Evolutionary conservation across 2,113 vertebrate genomes (phyloP), one percentile per base, ranked within the genome.

Genomic region (Dermatemys mawii): DNA sequence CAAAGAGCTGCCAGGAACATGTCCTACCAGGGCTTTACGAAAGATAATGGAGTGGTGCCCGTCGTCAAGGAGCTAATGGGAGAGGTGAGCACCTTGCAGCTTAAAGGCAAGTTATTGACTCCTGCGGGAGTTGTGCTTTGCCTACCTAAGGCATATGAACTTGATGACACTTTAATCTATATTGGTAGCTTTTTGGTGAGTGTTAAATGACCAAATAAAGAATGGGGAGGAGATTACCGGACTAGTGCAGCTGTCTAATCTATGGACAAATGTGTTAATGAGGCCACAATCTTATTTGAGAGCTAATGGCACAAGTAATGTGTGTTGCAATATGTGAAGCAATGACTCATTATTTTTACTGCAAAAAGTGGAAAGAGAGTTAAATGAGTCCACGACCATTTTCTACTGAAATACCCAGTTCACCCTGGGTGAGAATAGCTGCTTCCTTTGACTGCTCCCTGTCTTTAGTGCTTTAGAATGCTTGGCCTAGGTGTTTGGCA

Each of bases 21-120:
- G 99, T 98, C 99, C 48, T 99, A 98, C 96, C 99, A 99, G 97
- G 99, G 99, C 91, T 99, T 99, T 92, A 99, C 99, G 83, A 99
- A 97, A 88, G 98, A 99, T 80, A 98, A 98, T 1, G 99, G 99
- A 4, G 98, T 99, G 2, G 98, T 99, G 60, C 99, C 99, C 13
- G 98, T 99, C 19, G 96, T 99, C 93, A 99, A 99, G 97, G 99
- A 99, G 83, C 98, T 99, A 19, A 98, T 99, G 97, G 99, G 99
- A 81, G 99, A 99, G 98, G 99, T 99, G 95, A 93, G 97, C 81
- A 38, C 11, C 78, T 84, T 78, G 78, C 41, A 32, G 85, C 2
- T 3, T 50, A n/a, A 78, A 70, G 50, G 0, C 1, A 2, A 29
- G 4, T 38, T 35, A 1, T 12, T 67, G 44, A 1, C 3, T 10